Base-by-base conservation (phyloP, 1,140 invertebrate species). In the Anthonomus grandis region DNA sequence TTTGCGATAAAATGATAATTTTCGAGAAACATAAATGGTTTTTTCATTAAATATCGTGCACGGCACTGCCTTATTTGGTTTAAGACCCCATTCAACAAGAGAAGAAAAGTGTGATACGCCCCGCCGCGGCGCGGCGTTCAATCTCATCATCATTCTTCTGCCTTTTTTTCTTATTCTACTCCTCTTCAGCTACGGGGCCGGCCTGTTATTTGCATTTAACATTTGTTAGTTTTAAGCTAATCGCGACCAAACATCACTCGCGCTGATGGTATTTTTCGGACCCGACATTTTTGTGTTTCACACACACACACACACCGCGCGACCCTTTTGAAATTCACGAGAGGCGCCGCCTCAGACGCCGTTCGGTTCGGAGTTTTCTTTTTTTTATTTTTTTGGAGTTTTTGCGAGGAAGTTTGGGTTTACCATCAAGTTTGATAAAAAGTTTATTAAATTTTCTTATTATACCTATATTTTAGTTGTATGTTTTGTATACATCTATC, bases 141-240 rank as follows among this genome's bases (percentile, higher is more conserved):
- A n/a, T n/a, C n/a, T n/a, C n/a, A n/a, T n/a, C n/a, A n/a, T n/a
- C n/a, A n/a, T n/a, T 57, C 41, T 31, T 24, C 21, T 2, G 45
- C 3, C 23, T 42, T 27, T 57, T 57, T 57, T 57, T 58, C 22
- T 53, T 23, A n/a, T n/a, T n/a, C n/a, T n/a, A n/a, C n/a, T n/a
- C n/a, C n/a, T n/a, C n/a, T n/a, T n/a, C n/a, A n/a, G n/a, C n/a
- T n/a, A 13, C 25, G 10, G 22, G 44, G 13, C 57, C 34, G 57
- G 41, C 25, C 48, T 23, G 57, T 48, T 52, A 59, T 59, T 59
- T 59, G 57, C 57, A 59, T 59, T 59, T 59, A 59, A 59, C 57
- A 59, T 59, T 59, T 59, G 57, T 59, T 59, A 52, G 57, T 59
- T 59, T 59, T 59, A 57, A 44, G 52, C 57, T 59, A 59, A 59